A percentile compares a stretch with the other conserved stretches of the same genome.
Conservation (phyloP, 1,140 invertebrate genomes). For the Metaphire vulgaris region DNA sequence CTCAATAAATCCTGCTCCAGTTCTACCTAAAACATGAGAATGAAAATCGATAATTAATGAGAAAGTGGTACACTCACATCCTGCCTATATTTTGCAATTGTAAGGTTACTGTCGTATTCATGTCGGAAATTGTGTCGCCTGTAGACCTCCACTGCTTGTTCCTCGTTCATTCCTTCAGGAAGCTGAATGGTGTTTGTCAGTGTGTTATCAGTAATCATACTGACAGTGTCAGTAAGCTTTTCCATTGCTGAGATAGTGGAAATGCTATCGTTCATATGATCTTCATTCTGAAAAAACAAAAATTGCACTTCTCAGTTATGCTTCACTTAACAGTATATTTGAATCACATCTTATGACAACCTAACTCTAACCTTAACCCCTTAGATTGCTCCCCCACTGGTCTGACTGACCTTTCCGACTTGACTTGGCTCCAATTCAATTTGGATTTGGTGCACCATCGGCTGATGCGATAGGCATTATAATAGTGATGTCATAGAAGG, state of each 20-base stretch:
- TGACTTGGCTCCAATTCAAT: background rate
- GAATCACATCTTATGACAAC: too few relatives aligned
- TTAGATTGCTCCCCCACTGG: background rate
- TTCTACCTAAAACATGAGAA: too few relatives aligned
- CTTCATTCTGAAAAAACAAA: background rate
- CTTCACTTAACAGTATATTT: too few relatives aligned
- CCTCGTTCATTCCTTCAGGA: slow-evolving; percentile 6
- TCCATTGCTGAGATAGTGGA: background rate
- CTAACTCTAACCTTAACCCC: too few relatives aligned
- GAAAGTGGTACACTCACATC: too few relatives aligned
- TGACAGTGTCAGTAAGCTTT: background rate
- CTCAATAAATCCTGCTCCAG: too few relatives aligned
- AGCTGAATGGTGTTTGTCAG: background rate
- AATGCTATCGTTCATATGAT: background rate
- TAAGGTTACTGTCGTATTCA: slow-evolving; percentile 36
- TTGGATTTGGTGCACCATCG: background rate
- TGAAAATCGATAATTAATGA: too few relatives aligned
- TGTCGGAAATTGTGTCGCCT: slow-evolving; percentile 42
- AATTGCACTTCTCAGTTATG: too few relatives aligned
- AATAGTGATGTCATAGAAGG: too few relatives aligned
- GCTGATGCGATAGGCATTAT: too few relatives aligned
- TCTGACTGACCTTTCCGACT: background rate
- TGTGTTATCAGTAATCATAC: background rate
- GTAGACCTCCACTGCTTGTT: slow-evolving; percentile 39
- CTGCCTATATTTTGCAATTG: slow-evolving; percentile 39